Base-by-base conservation (phyloP, 2,113 vertebrate species). In the Crotalus viridis region DNA sequence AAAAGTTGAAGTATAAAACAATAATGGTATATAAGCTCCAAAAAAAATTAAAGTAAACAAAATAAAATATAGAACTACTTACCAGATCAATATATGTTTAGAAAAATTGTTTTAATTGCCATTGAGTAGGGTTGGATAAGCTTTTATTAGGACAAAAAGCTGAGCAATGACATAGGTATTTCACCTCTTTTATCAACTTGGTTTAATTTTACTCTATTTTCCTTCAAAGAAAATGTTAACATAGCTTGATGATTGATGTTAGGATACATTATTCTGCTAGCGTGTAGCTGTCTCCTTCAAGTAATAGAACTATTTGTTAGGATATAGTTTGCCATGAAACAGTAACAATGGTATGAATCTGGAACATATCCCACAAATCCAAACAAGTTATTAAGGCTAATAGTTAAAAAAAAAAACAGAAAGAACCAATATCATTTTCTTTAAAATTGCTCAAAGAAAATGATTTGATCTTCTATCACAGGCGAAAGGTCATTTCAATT, bases 231-330 rank as follows among this genome's bases (percentile, higher is more conserved):
- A 10, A 90, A 56, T 0, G 56, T 89, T 89, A 92, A 26, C 48
- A 92, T 89, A 89, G 5, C 88, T 96, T 93, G 85, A 64, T 87
- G 89, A 59, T 64, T 93, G 89, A 39, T n/a, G 5, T 54, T 61
- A 1, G 46, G 90, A 90, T 93, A 93, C 24, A 48, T 91, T 90
- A 90, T 87, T 92, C 46, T 69, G 91, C 4, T 56, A 90, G 56
- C n/a, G 94, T 22, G 10, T 94, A 8, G 0, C 90, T 92, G 7
- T 69, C 94, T 94, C 93, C 13, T 24, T 17, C 0, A 48, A 91
- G 26, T 48, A 93, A 46, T 87, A 7, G 33, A 94, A 0, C 1
- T 92, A 46, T 1, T 0, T 88, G 51, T 91, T 95, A 90, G 28
- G 28, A 33, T 69, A 69, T 69, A 28, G 39, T 91, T 55, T 46